Conservation (phyloP, 2,113 vertebrate species). For the Pogona vitticeps region DNA sequence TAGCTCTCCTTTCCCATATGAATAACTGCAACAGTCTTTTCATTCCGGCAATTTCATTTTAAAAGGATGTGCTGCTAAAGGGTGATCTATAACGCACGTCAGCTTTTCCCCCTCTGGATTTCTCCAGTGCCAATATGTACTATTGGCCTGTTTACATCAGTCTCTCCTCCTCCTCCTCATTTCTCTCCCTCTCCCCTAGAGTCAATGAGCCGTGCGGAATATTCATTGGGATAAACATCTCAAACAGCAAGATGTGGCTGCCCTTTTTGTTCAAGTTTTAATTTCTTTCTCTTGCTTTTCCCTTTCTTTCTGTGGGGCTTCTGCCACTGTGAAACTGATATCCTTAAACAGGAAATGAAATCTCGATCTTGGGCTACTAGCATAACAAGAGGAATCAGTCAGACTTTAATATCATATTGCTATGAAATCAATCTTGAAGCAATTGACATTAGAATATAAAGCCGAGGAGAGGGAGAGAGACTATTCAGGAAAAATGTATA, state of each 20-base stretch:
- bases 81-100: conserved; percentile 23
- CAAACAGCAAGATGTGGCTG: background rate
- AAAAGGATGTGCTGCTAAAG: conserved; percentile 28
- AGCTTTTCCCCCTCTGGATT: conserved; percentile 16
- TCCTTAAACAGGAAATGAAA: background rate
- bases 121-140: background rate
- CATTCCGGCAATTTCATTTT: conserved; percentile 39
- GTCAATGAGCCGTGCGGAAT: background rate
- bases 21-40: conserved; percentile 35
- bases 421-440: background rate
- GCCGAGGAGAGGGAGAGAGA: background rate
- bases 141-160: background rate
- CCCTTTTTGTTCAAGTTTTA: background rate
- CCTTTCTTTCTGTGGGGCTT: background rate
- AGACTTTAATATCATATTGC: background rate
- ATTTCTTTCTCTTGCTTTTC: background rate
- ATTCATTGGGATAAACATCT: background rate
- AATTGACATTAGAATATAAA: conserved; percentile 2
- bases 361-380: background rate
- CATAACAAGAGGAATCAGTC: accelerated
- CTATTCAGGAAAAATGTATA: background rate
- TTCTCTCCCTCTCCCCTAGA: background rate
- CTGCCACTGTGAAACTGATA: background rate
- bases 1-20: background rate
- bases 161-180: background rate